A percentile compares a stretch with the other conserved stretches of the same genome.
These are phyloP conservation scores for Lottia gigantea DNA, from an alignment of 2,888 invertebrate species.

Conservation along the genomic window DNA sequence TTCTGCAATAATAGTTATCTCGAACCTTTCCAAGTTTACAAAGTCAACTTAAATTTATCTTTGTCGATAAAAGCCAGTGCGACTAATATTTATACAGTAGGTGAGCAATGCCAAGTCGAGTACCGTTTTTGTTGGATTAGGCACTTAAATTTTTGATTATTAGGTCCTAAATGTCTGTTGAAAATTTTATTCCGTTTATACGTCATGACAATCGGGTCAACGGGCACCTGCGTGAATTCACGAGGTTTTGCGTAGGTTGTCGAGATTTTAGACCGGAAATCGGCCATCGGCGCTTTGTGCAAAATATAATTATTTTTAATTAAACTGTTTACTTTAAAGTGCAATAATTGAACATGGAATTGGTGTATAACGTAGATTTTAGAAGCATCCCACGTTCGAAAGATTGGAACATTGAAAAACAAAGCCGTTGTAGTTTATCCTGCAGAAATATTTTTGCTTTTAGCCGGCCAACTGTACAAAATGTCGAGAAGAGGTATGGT, in stretches of 20 bases:
- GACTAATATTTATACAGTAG: no score
- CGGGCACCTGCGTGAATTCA: background rate
- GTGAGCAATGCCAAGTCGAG: no score
- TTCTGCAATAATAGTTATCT: no score
- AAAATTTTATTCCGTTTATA: no score
- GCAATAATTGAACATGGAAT: conserved; percentile 34
- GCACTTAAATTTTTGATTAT: no score
- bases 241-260: conserved; percentile 1
- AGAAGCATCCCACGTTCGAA: conserved; percentile 31
- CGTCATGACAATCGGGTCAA: background rate
- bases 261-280: conserved; percentile 5
- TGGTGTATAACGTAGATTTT: conserved; percentile 44
- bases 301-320: background rate
- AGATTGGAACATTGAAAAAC: conserved; percentile 57
- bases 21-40: no score
- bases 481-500: background rate
- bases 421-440: conserved; percentile 49
- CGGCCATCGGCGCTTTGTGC: background rate
- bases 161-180: no score
- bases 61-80: no score
- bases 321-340: background rate
- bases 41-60: no score
- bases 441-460: conserved; percentile 56
- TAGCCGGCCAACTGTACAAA: conserved; percentile 30
- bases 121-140: no score